Conservation (phyloP, 2,888 invertebrate species). For the Synanthedon andrenaeformis region DNA sequence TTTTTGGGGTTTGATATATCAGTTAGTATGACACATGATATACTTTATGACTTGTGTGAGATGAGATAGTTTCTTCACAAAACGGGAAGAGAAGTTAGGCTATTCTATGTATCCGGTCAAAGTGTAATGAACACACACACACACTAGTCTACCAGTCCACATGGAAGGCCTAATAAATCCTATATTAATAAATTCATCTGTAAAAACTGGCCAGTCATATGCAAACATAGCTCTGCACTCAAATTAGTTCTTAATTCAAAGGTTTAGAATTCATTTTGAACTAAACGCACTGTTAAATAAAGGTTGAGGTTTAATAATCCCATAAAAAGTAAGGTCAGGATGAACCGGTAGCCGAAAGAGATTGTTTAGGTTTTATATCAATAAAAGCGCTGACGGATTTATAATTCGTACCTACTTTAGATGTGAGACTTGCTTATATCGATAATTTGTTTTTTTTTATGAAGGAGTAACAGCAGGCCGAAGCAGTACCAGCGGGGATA, state of each 20-base stretch:
- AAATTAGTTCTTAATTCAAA: constrained; percentile 8
- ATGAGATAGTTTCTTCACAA: too few species aligned
- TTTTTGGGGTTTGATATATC: too few species aligned
- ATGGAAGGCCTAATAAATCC: constrained; percentile 42
- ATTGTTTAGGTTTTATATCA: constrained; percentile 51
- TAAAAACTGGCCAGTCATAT: constrained; percentile 17
- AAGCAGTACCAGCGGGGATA: too few species aligned
- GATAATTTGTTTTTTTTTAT: constrained; percentile 4
- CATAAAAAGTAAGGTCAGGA: constrained; percentile 37
- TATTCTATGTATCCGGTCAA: too few species aligned
- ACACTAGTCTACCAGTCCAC: background rate
- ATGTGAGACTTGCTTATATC: constrained; percentile 10
- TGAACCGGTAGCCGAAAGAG: constrained; percentile 62
- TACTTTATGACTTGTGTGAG: too few species aligned
- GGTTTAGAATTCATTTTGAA: constrained; percentile 9
- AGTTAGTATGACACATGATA: too few species aligned
- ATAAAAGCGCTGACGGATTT: constrained; percentile 38
- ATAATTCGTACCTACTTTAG: constrained; percentile 10
- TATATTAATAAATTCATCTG: constrained; percentile 46
- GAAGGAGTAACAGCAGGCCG: too few species aligned
- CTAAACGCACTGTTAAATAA: background rate
- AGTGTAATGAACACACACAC: background rate
- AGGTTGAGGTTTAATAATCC: constrained; percentile 26
- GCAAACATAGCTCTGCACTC: constrained; percentile 5
- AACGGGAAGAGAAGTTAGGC: too few species aligned